These are phyloP conservation scores for Pseudomyrmex sp. DNA, from an alignment of 1,140 invertebrate species.

Conservation along the genomic window DNA sequence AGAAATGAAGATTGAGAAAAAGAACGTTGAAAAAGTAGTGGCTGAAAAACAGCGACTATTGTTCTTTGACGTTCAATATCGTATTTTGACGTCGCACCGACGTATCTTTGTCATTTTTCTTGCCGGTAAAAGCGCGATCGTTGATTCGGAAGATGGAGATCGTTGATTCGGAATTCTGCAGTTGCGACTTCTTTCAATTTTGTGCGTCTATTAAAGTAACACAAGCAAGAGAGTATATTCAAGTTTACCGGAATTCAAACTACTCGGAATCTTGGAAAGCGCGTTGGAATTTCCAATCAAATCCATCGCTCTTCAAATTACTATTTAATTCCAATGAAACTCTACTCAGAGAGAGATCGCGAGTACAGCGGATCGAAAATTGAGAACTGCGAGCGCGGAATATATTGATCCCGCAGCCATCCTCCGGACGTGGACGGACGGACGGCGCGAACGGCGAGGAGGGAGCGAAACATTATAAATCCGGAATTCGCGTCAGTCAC, in stretches of 20 bases:
- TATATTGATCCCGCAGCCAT: background rate
- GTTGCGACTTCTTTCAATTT: no score
- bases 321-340: background rate
- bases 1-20: background rate
- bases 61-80: slow-evolving; percentile 12
- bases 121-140: background rate
- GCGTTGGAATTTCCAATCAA: slow-evolving; percentile 27
- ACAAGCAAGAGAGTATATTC: no score
- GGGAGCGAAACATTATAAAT: slow-evolving; percentile 54
- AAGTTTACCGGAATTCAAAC: background rate
- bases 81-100: background rate
- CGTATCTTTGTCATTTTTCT: slow-evolving; percentile 7
- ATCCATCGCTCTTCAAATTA: background rate
- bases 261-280: background rate
- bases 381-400: background rate
- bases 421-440: background rate
- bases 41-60: background rate
- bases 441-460: background rate
- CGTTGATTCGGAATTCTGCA: no score
- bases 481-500: slow-evolving; percentile 53
- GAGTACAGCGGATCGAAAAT: background rate
- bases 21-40: background rate
- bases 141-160: no score
- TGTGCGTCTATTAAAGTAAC: no score
- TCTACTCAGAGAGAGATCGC: background rate